These are phyloP conservation scores for Phrynocephalus versicolor DNA, from an alignment of 2,113 vertebrate genomes.

Conservation along the genomic window DNA sequence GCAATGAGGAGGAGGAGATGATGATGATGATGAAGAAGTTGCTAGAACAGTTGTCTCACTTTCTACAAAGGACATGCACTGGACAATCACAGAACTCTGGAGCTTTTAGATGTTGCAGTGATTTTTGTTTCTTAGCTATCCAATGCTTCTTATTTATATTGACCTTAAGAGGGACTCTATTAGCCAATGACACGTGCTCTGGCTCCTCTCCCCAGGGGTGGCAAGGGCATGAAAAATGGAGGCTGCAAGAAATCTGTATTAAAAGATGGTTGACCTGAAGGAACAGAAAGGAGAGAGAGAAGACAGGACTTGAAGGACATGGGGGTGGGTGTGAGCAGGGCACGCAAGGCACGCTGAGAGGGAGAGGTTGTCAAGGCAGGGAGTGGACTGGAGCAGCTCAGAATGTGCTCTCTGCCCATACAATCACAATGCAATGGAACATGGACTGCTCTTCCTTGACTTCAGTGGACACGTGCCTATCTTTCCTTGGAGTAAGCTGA, in stretches of 20 bases:
- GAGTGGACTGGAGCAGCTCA: constrained; percentile 39
- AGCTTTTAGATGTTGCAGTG: constrained; percentile 14
- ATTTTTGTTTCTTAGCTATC: constrained; percentile 61
- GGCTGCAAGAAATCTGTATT: not conserved
- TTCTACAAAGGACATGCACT: constrained; percentile 58
- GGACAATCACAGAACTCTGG: constrained; percentile 59
- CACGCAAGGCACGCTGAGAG: no score
- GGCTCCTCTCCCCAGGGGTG: constrained; percentile 39
- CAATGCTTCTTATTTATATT: constrained; percentile 66
- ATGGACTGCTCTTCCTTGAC: constrained; percentile 25
- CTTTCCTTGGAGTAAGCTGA: constrained; percentile 42
- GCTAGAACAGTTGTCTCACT: constrained; percentile 30
- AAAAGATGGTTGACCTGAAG: not conserved
- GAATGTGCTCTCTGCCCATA: constrained; percentile 44
- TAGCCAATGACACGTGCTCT: constrained; percentile 51
- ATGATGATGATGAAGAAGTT: not conserved
- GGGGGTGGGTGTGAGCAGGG: not conserved
- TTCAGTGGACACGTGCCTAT: not conserved
- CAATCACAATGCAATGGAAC: not conserved
- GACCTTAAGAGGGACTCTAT: constrained; percentile 52
- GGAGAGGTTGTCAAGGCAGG: constrained; percentile 13
- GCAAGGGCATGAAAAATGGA: accelerated
- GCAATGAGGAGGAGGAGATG: not conserved
- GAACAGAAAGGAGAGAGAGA: not conserved
- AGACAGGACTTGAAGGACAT: not conserved